phyloP scores from a whole-genome alignment of 2,797 vertebrate genomes.

The Cheirogaleus major region DNA sequence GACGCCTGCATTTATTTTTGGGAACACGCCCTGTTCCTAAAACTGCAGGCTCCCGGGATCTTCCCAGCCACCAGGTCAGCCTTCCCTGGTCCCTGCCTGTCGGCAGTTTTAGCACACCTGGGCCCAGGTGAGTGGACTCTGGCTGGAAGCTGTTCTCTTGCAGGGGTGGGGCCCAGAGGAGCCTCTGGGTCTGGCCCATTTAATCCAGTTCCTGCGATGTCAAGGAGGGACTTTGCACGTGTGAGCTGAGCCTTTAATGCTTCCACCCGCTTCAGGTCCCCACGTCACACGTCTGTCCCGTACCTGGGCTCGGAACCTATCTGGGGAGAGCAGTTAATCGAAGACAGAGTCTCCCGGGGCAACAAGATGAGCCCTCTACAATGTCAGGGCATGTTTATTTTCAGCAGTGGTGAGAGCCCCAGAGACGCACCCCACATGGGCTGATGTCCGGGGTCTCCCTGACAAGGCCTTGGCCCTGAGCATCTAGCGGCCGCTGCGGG shows the following conservation, averaged over 20 bases:
- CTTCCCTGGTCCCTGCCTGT: rapidly evolving
- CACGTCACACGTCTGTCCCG: rapidly evolving
- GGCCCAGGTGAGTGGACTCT: neutral
- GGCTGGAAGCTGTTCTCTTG: neutral
- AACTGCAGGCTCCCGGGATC: no score
- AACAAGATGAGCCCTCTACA: no score
- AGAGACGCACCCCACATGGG: rapidly evolving
- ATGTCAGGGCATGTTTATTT: neutral
- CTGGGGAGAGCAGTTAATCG: neutral
- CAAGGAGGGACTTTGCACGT: neutral
- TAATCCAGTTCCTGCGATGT: neutral
- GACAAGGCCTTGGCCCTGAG: neutral
- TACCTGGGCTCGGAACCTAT: neutral
- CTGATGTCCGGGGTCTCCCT: neutral
- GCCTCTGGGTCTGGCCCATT: neutral
- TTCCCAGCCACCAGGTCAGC: neutral
- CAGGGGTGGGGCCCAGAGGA: neutral
- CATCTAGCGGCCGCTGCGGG: neutral
- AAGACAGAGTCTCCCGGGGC: neutral
- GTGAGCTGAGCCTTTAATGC: neutral
- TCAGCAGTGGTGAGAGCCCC: neutral
- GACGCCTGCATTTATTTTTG: neutral
- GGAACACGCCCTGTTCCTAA: neutral
- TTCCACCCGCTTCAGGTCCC: neutral
- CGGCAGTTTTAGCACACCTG: rapidly evolving